phyloP scores from a whole-genome alignment of 2,888 invertebrate genomes.

The Ashinkailepas kermadecensis region DNA sequence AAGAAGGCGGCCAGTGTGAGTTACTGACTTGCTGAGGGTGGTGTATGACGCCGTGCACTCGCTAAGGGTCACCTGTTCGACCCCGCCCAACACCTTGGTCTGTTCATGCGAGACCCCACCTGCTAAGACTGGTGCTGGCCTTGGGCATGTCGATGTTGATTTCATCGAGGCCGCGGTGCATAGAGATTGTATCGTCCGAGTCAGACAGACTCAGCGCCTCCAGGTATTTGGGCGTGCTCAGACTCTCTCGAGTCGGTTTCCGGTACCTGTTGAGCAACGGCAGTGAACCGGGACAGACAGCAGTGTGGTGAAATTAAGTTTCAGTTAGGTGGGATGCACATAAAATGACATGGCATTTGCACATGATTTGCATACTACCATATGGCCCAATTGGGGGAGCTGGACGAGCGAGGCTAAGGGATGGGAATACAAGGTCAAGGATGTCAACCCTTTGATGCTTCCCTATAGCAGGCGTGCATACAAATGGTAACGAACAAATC shows the following conservation, averaged over 20 bases:
- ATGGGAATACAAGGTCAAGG: too few species aligned
- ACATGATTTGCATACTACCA: too few species aligned
- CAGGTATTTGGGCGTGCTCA: constrained; percentile 69
- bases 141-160: constrained; percentile 29
- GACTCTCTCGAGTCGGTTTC: constrained; percentile 62
- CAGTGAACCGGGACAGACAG: not conserved
- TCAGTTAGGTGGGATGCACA: too few species aligned
- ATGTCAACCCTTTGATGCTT: too few species aligned
- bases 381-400: too few species aligned
- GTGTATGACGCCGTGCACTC: not conserved
- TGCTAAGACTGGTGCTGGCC: constrained; percentile 31
- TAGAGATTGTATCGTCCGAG: constrained; percentile 30
- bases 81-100: not conserved
- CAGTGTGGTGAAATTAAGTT: too few species aligned
- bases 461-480: too few species aligned
- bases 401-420: too few species aligned
- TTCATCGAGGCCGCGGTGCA: constrained; percentile 34
- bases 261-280: constrained; percentile 50
- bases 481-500: too few species aligned
- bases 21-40: too few species aligned
- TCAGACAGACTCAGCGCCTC: constrained; percentile 48
- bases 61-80: not conserved
- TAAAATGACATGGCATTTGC: too few species aligned
- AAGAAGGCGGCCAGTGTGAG: too few species aligned
- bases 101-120: not conserved